Evolutionary conservation across 2,888 invertebrate genomes (phyloP), one percentile per base, ranked within the genome.

Genomic region (Caenorhabditis virilis): DNA sequence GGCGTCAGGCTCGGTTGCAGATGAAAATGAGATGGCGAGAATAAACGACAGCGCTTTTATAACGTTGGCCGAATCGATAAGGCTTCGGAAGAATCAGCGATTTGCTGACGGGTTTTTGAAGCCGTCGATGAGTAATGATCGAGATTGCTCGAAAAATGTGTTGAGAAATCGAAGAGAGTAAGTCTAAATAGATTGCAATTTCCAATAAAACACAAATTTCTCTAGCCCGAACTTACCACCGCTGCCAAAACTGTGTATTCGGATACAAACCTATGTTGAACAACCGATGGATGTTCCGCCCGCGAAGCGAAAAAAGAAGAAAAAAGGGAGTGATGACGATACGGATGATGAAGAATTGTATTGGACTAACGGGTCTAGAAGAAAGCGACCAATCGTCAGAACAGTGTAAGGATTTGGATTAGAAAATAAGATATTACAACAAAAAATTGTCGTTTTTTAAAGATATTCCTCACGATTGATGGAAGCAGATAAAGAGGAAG

Each of bases 181-280:
- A 15, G n/a, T 50, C 23, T 22, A 47, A 15, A 46, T 25, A 9
- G 18, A 23, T 15, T 13, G 26, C 30, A 18, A 4, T 57, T 25
- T 6, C 11, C 11, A 41, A 11, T 35, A 3, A 18, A n/a, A n/a
- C n/a, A n/a, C 9, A 16, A 41, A 26, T n/a, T 13, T 15, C 27
- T 45, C 30, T 15, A 45, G 38, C n/a, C 15, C 23, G 20, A 18
- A 22, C 23, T 13, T 20, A 11, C 62, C 69, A n/a, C 47, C 35
- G 15, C 33, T 74, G 13, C 74, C 74, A 11, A 72, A 69, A 33
- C 46, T 74, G 16, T 41, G 67, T 23, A 74, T 74, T 25, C 22
- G 52, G 35, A 26, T 67, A 51, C 58, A 5, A 36, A 39, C n/a
- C 25, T 54, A 35, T 41, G 33, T 1, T 5, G 18, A 20, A 48